Percentiles rank a stretch among this genome's conserved stretches.
Conservation (phyloP, 1,140 invertebrate genomes). For the Aphelenchoides avenae region DNA sequence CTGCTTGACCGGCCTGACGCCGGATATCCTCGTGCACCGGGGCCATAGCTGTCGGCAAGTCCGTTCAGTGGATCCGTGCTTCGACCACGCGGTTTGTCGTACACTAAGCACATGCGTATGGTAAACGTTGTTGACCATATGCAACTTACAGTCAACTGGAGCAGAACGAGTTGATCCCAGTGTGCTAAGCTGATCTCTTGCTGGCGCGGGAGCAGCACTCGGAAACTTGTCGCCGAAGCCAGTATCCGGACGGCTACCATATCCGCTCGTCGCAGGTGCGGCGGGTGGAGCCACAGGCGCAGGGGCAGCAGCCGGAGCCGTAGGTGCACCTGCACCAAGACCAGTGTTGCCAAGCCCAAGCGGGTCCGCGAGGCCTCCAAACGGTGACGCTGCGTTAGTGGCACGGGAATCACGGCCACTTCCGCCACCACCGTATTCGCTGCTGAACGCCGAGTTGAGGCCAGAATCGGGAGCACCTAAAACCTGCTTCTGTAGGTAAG, state of each 20-base stretch:
- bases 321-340: conserved; percentile 3
- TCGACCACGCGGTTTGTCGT: too few species aligned
- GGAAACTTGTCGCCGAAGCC: background rate
- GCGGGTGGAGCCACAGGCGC: background rate
- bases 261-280: background rate
- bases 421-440: conserved; percentile 20
- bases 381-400: conserved; percentile 20
- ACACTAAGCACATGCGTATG: too few species aligned
- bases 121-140: too few species aligned
- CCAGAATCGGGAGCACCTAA: conserved; percentile 2
- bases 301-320: background rate
- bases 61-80: conserved; percentile 20
- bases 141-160: conserved; percentile 19
- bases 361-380: conserved; percentile 34
- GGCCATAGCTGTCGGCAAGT: conserved; percentile 22
- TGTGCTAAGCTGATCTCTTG: conserved; percentile 27
- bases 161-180: conserved; percentile 36
- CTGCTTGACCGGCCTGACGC: conserved; percentile 42
- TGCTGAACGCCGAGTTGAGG: conserved; percentile 12
- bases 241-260: background rate
- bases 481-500: too few species aligned
- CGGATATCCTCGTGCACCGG: conserved; percentile 26
- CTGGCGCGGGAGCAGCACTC: background rate
- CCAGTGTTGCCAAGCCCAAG: conserved; percentile 29
- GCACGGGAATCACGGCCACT: conserved; percentile 13